Conservation (phyloP, 2,888 invertebrate genomes). For the Dilophus febrilis region DNA sequence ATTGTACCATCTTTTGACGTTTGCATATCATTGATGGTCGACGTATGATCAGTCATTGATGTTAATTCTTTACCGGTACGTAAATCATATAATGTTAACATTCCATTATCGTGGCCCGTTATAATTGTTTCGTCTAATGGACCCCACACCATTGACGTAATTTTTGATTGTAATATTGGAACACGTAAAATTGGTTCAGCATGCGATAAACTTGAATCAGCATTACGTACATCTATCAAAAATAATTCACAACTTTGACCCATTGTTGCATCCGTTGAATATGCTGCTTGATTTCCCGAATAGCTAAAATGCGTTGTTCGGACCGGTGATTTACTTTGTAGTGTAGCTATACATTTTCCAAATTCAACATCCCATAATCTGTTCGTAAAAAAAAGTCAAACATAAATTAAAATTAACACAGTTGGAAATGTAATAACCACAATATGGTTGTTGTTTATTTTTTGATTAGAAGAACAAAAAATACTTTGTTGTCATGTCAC, state of each 20-base stretch:
- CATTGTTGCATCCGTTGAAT: constrained; percentile 86
- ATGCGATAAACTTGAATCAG: constrained; percentile 49
- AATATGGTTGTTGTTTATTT: too few relatives aligned
- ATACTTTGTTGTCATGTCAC: constrained; percentile 71
- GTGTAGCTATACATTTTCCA: constrained; percentile 59
- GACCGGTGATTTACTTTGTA: constrained; percentile 73
- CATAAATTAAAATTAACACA: neutral
- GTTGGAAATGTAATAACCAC: neutral
- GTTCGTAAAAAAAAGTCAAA: neutral
- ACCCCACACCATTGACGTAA: constrained; percentile 89
- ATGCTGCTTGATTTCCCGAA: constrained; percentile 81
- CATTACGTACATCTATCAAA: constrained; percentile 65
- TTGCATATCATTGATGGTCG: constrained; percentile 92
- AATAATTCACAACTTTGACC: constrained; percentile 79
- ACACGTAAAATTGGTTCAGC: constrained; percentile 62
- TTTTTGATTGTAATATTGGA: constrained; percentile 64
- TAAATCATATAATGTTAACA: constrained; percentile 84
- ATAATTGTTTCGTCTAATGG: constrained; percentile 79
- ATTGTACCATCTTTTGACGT: constrained; percentile 81
- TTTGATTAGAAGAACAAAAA: neutral
- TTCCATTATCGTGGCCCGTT: constrained; percentile 89
- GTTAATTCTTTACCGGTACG: constrained; percentile 68
- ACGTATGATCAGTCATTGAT: constrained; percentile 64
- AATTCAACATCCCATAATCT: constrained; percentile 86
- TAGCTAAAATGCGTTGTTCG: constrained; percentile 84